These are phyloP conservation scores for Leptarthrus brevirostris DNA, from an alignment of 2,888 invertebrate species.

Conservation along the genomic window DNA sequence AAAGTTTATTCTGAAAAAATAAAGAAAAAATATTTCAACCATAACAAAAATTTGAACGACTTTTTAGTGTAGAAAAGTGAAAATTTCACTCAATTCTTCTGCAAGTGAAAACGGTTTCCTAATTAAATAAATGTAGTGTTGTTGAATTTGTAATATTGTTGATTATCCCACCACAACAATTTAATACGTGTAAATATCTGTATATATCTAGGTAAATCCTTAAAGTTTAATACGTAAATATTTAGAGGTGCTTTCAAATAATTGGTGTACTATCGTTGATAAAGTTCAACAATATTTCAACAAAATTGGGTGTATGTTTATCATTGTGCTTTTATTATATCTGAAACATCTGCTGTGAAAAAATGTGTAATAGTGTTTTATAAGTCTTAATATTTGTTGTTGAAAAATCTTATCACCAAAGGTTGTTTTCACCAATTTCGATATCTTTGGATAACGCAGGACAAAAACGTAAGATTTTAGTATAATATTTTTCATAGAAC, in stretches of 20 bases:
- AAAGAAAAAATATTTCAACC: background rate
- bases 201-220: background rate
- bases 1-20: conserved; percentile 2
- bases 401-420: background rate
- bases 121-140: conserved; percentile 29
- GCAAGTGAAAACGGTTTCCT: conserved; percentile 27
- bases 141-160: conserved; percentile 31
- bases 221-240: too few relatives aligned
- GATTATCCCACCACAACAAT: conserved; percentile 20
- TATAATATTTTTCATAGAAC: background rate
- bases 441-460: conserved; percentile 11
- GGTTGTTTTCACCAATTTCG: conserved; percentile 3
- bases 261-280: too few relatives aligned
- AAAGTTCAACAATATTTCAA: too few relatives aligned
- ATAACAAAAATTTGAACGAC: background rate
- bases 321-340: background rate
- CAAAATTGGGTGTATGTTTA: background rate
- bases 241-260: too few relatives aligned
- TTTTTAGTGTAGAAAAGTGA: background rate
- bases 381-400: background rate
- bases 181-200: conserved; percentile 25
- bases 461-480: conserved; percentile 21
- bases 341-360: conserved; percentile 13
- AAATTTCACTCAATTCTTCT: conserved; percentile 1
- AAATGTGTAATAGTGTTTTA: background rate